Evolutionary conservation across 2,797 vertebrate species (phyloP), one percentile per base, ranked within the genome.

Genomic region (Coranthus polyacanthus): DNA sequence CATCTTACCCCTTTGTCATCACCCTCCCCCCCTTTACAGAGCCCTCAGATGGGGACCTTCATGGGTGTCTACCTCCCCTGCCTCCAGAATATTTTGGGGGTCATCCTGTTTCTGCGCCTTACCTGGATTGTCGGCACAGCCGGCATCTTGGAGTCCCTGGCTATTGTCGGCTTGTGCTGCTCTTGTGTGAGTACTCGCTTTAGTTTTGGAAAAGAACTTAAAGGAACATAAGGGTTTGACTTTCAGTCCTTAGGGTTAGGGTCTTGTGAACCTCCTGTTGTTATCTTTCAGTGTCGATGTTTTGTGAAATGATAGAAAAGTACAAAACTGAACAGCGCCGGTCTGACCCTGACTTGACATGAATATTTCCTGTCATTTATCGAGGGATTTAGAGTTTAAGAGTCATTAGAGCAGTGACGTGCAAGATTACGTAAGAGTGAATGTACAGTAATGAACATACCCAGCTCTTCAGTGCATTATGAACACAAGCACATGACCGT

Each of bases 31-130:
- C 17, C 16, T 12, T 13, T 20, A 0, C 78, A 97, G 96, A 95
- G 95, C 80, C 96, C 97, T 26, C 93, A 94, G 80, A 98, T 99
- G 98, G 98, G 98, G 62, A 99, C 98, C 43, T 97, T 97, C 86
- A 98, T 99, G 60, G 97, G 98, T 0, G 98, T 99, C 38, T 99
- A 99, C 93, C 94, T 99, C 69, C 98, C 98, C 12, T 99, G 97
- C 73, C 93, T 99, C 68, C 98, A 99, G 88, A 99, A 99, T 68
- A 99, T 99, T 65, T 92, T 99, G 59, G 98, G 98, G 1, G 98
- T 99, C 61, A 99, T 99, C 85, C 94, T 99, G 68, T 99, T 99
- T 69, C 91, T 99, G 42, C 94, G 98, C 32, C 95, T 99, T 50
- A 97, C 98, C 0, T 99, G 98, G 97, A 98, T 99, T 9, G 98